A percentile compares a stretch with the other conserved stretches of the same genome.
These are phyloP conservation scores for Sander lucioperca DNA, from an alignment of 2,113 vertebrate species.

Conservation along the genomic window DNA sequence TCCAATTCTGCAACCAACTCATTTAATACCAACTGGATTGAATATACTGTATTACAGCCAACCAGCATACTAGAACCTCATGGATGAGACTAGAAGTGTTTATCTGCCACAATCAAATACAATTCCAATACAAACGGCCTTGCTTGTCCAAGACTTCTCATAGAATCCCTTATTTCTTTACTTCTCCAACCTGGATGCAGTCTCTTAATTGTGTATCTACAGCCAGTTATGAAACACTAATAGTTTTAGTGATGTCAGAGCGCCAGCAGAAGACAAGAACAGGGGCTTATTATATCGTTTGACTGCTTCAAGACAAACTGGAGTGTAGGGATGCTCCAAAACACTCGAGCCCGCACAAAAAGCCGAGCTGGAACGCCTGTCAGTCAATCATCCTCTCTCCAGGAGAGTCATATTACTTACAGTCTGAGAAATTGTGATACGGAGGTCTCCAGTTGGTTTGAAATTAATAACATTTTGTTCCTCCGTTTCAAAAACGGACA, in stretches of 20 bases:
- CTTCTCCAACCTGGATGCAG: constrained; percentile 19
- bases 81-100: neutral
- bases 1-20: neutral
- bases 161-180: neutral
- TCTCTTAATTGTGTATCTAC: constrained; percentile 82
- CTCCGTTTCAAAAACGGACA: constrained; percentile 78
- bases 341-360: constrained; percentile 50
- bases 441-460: constrained; percentile 79
- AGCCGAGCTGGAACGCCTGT: constrained; percentile 62
- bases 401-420: constrained; percentile 77
- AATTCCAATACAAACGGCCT: neutral
- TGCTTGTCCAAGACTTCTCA: neutral
- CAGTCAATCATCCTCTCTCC: constrained; percentile 74
- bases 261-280: constrained; percentile 53
- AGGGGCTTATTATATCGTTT: constrained; percentile 73
- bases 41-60: neutral
- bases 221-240: constrained; percentile 86
- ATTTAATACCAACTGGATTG: neutral
- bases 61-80: neutral
- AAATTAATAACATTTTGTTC: constrained; percentile 87
- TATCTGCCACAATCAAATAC: neutral
- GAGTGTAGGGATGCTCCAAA: constrained; percentile 55
- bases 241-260: constrained; percentile 71
- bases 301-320: constrained; percentile 70
- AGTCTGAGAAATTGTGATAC: constrained; percentile 77